These are phyloP conservation scores for Philereme vetulata DNA, from an alignment of 2,888 invertebrate species.

Conservation along the genomic window DNA sequence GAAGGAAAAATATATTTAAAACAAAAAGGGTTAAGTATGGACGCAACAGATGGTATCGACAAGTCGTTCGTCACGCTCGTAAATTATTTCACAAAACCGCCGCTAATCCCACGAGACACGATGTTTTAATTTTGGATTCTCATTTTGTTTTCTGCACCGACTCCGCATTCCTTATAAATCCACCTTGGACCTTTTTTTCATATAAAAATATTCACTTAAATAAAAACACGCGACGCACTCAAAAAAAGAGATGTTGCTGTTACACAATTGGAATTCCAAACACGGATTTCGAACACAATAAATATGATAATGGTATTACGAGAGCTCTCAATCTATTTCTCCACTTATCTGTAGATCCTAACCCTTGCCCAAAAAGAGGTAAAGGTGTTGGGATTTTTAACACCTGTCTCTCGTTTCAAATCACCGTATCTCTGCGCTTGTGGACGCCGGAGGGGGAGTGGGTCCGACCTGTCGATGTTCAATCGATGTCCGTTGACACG, in stretches of 20 bases:
- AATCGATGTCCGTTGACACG: slow-evolving; percentile 82
- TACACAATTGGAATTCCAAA: slow-evolving; percentile 63
- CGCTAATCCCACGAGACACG: slow-evolving; percentile 76
- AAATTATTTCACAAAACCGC: slow-evolving; percentile 81
- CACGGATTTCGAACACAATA: slow-evolving; percentile 65
- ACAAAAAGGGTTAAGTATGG: slow-evolving; percentile 81
- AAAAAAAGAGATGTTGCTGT: slow-evolving; percentile 58
- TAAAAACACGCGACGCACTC: slow-evolving; percentile 47
- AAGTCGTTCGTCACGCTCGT: slow-evolving; percentile 81
- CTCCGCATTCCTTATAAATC: slow-evolving; percentile 67
- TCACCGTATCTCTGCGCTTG: slow-evolving; percentile 78
- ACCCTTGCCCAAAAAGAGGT: slow-evolving; percentile 67
- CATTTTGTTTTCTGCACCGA: slow-evolving; percentile 64
- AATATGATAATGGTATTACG: slow-evolving; percentile 72
- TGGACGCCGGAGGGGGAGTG: slow-evolving; percentile 79
- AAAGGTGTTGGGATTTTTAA: slow-evolving; percentile 80
- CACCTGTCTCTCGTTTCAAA: slow-evolving; percentile 82
- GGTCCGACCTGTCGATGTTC: slow-evolving; percentile 76
- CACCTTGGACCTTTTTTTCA: slow-evolving; percentile 60
- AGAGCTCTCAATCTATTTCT: slow-evolving; percentile 75
- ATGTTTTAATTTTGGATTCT: slow-evolving; percentile 80
- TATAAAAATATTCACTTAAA: slow-evolving; percentile 63
- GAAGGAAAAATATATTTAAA: slow-evolving; percentile 71
- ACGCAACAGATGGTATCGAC: slow-evolving; percentile 79
- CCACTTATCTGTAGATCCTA: slow-evolving; percentile 71